Evolutionary conservation across 2,888 invertebrate species (phyloP).

Genomic region (Caenorhabditis doughertyi): DNA sequence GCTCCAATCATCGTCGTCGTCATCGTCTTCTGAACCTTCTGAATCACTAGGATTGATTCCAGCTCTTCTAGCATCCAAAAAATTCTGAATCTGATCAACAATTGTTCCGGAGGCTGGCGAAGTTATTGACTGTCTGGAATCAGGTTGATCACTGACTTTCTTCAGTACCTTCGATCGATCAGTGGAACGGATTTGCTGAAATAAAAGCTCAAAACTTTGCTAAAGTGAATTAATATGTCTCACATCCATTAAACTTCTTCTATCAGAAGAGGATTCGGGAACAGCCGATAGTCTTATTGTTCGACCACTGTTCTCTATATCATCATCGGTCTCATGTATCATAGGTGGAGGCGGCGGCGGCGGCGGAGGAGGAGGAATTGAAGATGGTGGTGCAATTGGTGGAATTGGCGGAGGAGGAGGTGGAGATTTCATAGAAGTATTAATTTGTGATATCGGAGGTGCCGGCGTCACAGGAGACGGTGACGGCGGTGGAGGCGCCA

Average conservation of each 20-base stretch:
- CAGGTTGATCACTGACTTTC: conserved; percentile 41
- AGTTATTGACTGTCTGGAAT: conserved; percentile 1
- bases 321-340: background rate
- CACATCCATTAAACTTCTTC: conserved; percentile 48
- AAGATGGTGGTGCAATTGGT: conserved; percentile 18
- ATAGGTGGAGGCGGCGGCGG: conserved; percentile 31
- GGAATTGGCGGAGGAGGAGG: conserved; percentile 56
- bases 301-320: background rate
- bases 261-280: conserved; percentile 29
- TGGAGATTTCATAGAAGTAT: conserved; percentile 9
- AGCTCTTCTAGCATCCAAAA: conserved; percentile 43
- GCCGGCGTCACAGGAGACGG: background rate
- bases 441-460: background rate
- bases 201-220: background rate
- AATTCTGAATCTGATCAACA: conserved; percentile 51
- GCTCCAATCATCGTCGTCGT: conserved; percentile 49
- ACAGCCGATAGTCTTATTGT: conserved; percentile 1
- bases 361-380: conserved; percentile 42
- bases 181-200: conserved; percentile 54
- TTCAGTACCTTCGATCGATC: conserved; percentile 42
- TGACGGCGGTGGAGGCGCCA: conserved; percentile 12
- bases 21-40: conserved; percentile 33
- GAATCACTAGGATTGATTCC: conserved; percentile 59
- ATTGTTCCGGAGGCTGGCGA: conserved; percentile 39
- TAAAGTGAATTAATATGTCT: background rate